Conservation (phyloP, 2,113 vertebrate genomes). For the Oncorhynchus masou region DNA sequence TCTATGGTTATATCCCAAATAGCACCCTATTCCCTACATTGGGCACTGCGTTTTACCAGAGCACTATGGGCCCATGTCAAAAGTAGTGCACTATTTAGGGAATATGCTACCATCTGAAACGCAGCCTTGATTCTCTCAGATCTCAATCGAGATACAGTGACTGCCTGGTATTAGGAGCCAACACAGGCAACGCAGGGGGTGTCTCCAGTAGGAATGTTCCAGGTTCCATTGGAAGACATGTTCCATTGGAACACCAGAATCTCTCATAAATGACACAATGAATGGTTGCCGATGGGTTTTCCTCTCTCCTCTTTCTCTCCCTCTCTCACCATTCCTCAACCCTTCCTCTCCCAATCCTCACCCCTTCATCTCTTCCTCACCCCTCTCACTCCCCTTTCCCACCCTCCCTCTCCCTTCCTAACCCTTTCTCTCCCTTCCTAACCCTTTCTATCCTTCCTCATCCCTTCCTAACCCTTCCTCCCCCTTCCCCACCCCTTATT, state of each 20-base stretch:
- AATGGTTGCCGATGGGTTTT: constrained; percentile 79
- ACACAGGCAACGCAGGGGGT: constrained; percentile 45
- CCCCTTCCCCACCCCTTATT: constrained; percentile 57
- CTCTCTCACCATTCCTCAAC: not conserved
- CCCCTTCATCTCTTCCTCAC: constrained; percentile 27
- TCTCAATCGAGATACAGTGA: not conserved
- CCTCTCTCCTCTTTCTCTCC: constrained; percentile 57
- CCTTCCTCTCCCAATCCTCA: too few relatives aligned
- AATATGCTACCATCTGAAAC: too few relatives aligned
- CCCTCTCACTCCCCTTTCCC: too few relatives aligned
- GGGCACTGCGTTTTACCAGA: too few relatives aligned
- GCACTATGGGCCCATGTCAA: too few relatives aligned
- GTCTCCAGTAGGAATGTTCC: constrained; percentile 76
- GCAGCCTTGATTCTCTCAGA: not conserved
- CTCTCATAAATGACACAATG: constrained; percentile 67
- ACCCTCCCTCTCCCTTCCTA: constrained; percentile 5
- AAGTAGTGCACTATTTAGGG: too few relatives aligned
- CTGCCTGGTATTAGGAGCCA: not conserved
- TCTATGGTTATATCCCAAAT: too few relatives aligned
- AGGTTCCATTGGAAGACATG: constrained; percentile 69
- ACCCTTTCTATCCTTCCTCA: constrained; percentile 16
- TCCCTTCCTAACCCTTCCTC: constrained; percentile 72
- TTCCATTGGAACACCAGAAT: constrained; percentile 21
- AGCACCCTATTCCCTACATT: too few relatives aligned
- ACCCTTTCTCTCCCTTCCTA: constrained; percentile 33